Conservation (phyloP, 2,113 vertebrate genomes). For the Gasterosteus aculeatus region DNA sequence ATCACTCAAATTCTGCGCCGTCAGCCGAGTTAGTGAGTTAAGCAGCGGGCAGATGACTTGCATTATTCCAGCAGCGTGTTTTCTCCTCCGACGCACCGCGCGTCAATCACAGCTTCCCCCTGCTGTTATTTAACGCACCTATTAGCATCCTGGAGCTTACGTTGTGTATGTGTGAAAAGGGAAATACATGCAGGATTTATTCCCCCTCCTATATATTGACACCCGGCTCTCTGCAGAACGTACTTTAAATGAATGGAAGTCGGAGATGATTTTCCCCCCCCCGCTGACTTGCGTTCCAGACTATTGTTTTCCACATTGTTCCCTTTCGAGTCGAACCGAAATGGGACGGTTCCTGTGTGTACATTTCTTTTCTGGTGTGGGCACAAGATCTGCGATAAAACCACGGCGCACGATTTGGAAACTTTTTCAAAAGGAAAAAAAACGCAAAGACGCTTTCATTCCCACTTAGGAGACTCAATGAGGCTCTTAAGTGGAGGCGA, state of each 20-base stretch:
- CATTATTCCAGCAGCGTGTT: slow-evolving; percentile 18
- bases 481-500: background rate
- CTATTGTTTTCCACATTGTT: background rate
- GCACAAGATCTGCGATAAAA: no score
- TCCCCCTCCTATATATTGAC: background rate
- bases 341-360: slow-evolving; percentile 5
- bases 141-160: slow-evolving; percentile 16
- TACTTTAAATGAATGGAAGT: slow-evolving; percentile 28
- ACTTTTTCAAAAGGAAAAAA: background rate
- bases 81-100: slow-evolving; percentile 41
- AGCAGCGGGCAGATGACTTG: slow-evolving; percentile 21
- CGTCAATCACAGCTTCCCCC: slow-evolving; percentile 35
- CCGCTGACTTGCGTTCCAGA: slow-evolving; percentile 5
- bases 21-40: slow-evolving; percentile 11
- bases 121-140: slow-evolving; percentile 22
- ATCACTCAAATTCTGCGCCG: slow-evolving; percentile 17
- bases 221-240: slow-evolving; percentile 9
- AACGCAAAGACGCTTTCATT: background rate
- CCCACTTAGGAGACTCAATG: no score
- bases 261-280: slow-evolving; percentile 8
- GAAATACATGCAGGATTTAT: background rate
- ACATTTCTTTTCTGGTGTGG: background rate
- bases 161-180: slow-evolving; percentile 11
- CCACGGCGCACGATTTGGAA: background rate
- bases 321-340: background rate